phyloP scores from a whole-genome alignment of 2,113 vertebrate genomes.

The Willisornis vidua region DNA sequence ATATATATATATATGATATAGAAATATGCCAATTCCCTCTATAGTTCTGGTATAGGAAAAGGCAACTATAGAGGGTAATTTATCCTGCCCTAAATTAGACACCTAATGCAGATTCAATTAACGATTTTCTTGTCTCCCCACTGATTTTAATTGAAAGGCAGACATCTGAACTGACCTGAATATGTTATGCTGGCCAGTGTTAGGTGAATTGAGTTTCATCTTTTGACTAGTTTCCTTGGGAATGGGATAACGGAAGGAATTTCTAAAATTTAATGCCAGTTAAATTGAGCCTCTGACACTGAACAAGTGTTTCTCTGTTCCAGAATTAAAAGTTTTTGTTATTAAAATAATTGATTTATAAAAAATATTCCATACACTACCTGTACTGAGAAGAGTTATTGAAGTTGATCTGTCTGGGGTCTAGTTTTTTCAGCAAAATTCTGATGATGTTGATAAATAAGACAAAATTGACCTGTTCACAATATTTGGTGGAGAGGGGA shows the following conservation, averaged over 20 bases:
- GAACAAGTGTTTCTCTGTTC: background rate
- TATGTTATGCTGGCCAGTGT: background rate
- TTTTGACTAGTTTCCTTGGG: background rate
- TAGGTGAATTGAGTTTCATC: background rate
- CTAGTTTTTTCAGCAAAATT: constrained; percentile 91
- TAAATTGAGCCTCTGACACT: background rate
- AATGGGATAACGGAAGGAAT: background rate
- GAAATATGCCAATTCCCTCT: too few species aligned
- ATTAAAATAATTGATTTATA: background rate
- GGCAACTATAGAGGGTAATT: background rate
- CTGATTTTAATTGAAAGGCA: background rate
- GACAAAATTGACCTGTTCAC: constrained; percentile 86
- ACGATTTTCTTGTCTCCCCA: background rate
- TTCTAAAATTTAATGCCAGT: background rate
- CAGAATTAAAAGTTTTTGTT: background rate
- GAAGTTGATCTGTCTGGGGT: constrained; percentile 87
- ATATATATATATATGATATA: too few species aligned
- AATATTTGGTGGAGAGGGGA: background rate
- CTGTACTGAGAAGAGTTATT: constrained; percentile 90
- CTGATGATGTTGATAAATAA: constrained; percentile 93
- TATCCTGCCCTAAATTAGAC: background rate
- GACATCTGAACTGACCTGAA: background rate
- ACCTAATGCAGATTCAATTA: background rate
- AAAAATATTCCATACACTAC: constrained; percentile 50
- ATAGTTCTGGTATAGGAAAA: background rate